Conservation (phyloP, 2,797 vertebrate species). For the Rousettus madagascariensis region DNA sequence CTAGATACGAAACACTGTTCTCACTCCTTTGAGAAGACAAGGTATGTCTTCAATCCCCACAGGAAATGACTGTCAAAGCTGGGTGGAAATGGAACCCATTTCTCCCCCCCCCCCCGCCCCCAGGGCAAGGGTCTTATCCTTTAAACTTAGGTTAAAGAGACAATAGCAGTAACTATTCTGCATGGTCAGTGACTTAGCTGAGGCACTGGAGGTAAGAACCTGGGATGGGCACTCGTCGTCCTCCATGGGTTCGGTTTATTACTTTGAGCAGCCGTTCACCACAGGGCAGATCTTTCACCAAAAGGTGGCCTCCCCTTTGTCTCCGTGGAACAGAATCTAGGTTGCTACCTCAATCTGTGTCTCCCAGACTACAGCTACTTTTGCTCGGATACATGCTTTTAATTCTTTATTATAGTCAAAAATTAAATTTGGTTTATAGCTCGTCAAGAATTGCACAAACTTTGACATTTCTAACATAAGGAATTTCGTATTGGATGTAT, state of each 20-base stretch:
- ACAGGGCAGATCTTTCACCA: background rate
- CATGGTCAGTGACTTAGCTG: background rate
- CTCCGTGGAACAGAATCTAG: background rate
- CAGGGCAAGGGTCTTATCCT: background rate
- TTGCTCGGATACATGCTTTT: background rate
- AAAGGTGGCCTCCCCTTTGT: background rate
- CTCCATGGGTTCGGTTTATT: background rate
- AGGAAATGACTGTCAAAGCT: background rate
- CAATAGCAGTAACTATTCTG: background rate
- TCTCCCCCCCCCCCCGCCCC: rapidly evolving
- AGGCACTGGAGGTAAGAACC: background rate
- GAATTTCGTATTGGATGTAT: conserved; percentile 38
- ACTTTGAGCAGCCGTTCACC: background rate
- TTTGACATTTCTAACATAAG: conserved; percentile 25
- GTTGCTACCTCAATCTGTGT: background rate
- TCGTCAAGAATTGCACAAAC: conserved; percentile 6
- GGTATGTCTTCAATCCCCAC: background rate
- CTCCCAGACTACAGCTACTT: background rate
- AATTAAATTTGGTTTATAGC: background rate
- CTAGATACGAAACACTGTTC: background rate
- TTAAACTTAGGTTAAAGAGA: background rate
- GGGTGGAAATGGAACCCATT: background rate
- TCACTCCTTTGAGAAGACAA: background rate
- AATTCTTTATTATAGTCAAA: background rate
- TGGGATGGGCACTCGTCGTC: rapidly evolving